Base-by-base conservation (phyloP, 1,140 invertebrate species). In the Diorhabda sublineata region DNA sequence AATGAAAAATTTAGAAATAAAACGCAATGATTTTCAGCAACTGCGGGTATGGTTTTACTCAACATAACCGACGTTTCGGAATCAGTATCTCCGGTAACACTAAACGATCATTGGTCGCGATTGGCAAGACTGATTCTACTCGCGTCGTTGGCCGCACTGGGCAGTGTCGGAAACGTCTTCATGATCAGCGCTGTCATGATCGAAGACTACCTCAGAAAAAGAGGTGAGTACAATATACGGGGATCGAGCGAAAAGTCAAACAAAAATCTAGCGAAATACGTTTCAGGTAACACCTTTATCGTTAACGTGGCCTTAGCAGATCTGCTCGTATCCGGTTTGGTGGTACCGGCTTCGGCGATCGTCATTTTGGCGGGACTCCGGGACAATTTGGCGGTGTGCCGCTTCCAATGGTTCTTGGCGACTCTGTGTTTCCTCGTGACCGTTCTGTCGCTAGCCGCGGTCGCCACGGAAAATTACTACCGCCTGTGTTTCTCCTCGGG, bases 231-330 rank as follows among this genome's bases (percentile, higher is more conserved):
- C 7, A 42, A 8, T 8, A 52, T 4, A 8, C 47, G 6, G n/a
- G 26, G 26, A 2, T 26, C 26, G 26, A 26, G 26, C 1, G 26
- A 26, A 26, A 26, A 26, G 26, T 26, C 26, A 26, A 26, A 26
- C 26, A 26, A 26, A 26, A 56, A 56, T 6, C 52, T 56, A n/a
- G n/a, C 52, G 6, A 56, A 6, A 1, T 7, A 11, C 6, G 3
- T 69, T 83, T 83, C 82, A 92, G 91, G 91, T n/a, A 92, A 93
- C 74, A 86, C 89, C 8, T 92, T 90, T 77, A 80, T 93, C 61
- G 91, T 91, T n/a, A 92, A 91, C 79, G 84, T 91, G 3, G 91
- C 91, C 2, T 72, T 93, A 59, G 87, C 91, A 0, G 92, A 93
- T 73, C 77, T 93, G 58, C 76, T 93, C 11, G 85, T 94, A 9